Percentiles rank a stretch among this genome's conserved stretches.
These are phyloP conservation scores for Meleagris gallopavo DNA, from an alignment of 2,113 vertebrate genomes.

Conservation along the genomic window DNA sequence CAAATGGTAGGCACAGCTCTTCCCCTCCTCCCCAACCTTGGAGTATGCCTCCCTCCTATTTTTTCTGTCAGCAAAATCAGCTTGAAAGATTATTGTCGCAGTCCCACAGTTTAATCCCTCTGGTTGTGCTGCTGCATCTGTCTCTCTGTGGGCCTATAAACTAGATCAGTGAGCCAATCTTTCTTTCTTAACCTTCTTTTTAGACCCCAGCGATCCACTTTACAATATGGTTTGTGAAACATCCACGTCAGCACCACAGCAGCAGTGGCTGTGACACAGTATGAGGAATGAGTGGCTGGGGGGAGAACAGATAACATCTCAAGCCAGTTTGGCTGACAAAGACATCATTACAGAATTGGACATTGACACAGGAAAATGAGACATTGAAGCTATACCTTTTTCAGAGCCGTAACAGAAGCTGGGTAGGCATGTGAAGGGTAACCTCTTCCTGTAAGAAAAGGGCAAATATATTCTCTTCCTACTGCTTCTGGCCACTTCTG, in stretches of 20 bases:
- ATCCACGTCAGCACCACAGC: neutral
- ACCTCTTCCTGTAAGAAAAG: neutral
- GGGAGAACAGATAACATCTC: neutral
- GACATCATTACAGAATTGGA: neutral
- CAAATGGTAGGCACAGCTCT: neutral
- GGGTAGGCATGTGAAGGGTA: neutral
- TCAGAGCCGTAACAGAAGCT: neutral
- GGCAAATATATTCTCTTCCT: neutral
- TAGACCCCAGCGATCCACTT: neutral
- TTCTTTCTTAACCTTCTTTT: conserved; percentile 46
- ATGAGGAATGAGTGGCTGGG: neutral
- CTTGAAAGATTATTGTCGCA: neutral
- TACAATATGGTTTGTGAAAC: neutral
- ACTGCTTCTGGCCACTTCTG: neutral
- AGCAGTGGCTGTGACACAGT: neutral
- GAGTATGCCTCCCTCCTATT: neutral
- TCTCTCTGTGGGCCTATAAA: conserved; percentile 47
- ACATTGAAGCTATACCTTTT: neutral
- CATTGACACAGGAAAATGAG: accelerated
- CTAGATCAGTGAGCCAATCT: conserved; percentile 59
- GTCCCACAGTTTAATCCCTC: neutral
- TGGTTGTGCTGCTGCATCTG: neutral
- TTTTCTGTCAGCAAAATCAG: conserved; percentile 26
- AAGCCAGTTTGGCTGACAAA: neutral
- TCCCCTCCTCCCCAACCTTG: neutral